Evolutionary conservation across 2,113 vertebrate genomes (phyloP), one percentile per base, ranked within the genome.

Genomic region (Gila orcuttii): DNA sequence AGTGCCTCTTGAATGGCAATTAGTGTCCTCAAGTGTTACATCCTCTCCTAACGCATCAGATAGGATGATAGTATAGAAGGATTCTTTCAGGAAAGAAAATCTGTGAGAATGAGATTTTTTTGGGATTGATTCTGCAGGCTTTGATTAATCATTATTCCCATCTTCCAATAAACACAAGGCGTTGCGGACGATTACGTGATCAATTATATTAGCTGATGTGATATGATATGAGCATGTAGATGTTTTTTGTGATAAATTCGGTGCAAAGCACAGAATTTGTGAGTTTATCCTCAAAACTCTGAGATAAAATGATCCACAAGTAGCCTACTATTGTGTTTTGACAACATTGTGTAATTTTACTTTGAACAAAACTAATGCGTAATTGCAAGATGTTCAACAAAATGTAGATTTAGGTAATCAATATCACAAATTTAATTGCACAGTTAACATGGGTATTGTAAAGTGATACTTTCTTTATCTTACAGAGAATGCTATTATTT

Each of bases 1-100:
- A 96, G 95, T 91, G 94, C 93, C 96, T 96, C 96, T 97, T 95
- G 94, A 96, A 96, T 95, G 95, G 92, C 94, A 94, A 95, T 96
- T 96, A 95, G 95, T 93, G 92, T 92, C 90, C 93, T 96, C 91
- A 90, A 97, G 96, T 95, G 94, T 93, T 93, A 91, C 93, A 91
- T 76, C 91, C 88, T 87, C 92, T 91, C 28, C 28, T 12, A 36
- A 59, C 52, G 28, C 11, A 79, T 36, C 77, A 15, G 81, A 83
- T 39, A 42, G 33, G 39, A 17, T 21, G 64, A 68, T 52, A 33
- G 25, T 7, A 82, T 0, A 74, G 50, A 59, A 25, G 12, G 50
- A 73, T 73, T 74, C 28, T 57, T 36, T 57, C 12, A 36, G 4
- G 25, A 52, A 82, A 50, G 60, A 78, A 52, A 78, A 57, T 52